These are phyloP conservation scores for Caenorhabditis drosophilae DNA, from an alignment of 2,888 invertebrate species.

Conservation along the genomic window DNA sequence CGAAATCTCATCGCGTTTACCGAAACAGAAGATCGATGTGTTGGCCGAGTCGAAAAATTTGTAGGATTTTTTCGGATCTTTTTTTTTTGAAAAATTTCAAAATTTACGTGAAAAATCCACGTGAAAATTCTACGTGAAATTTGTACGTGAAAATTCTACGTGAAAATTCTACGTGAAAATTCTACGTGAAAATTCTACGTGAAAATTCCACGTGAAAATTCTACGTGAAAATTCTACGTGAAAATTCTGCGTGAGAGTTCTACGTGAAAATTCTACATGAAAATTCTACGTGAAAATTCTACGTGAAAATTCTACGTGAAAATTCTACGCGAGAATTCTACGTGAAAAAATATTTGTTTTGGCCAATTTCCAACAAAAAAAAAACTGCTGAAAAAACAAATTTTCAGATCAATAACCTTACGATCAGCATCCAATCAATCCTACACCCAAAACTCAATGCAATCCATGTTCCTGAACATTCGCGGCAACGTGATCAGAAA, in stretches of 20 bases:
- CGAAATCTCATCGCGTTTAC: slow-evolving; percentile 15
- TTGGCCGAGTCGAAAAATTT: slow-evolving; percentile 24
- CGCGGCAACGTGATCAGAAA: slow-evolving; percentile 12
- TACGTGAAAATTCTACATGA: no score
- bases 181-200: no score
- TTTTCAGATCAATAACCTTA: slow-evolving; percentile 50
- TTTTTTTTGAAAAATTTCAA: no score
- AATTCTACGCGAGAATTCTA: not conserved
- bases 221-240: no score
- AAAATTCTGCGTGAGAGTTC: no score
- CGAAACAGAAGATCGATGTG: slow-evolving; percentile 28
- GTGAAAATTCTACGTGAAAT: not conserved
- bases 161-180: no score
- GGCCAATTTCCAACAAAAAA: no score
- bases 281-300: no score
- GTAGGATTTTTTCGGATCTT: slow-evolving; percentile 6
- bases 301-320: no score
- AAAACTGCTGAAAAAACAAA: not conserved
- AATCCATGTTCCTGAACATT: slow-evolving; percentile 53
- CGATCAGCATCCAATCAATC: slow-evolving; percentile 51
- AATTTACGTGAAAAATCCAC: slow-evolving; percentile 1
- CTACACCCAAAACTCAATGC: slow-evolving; percentile 52
- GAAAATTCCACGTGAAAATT: no score
- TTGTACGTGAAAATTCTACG: no score
- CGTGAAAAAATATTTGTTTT: no score